Evolutionary conservation across 2,113 vertebrate genomes (phyloP), one percentile per base, ranked within the genome.

Genomic region (Mobula hypostoma): DNA sequence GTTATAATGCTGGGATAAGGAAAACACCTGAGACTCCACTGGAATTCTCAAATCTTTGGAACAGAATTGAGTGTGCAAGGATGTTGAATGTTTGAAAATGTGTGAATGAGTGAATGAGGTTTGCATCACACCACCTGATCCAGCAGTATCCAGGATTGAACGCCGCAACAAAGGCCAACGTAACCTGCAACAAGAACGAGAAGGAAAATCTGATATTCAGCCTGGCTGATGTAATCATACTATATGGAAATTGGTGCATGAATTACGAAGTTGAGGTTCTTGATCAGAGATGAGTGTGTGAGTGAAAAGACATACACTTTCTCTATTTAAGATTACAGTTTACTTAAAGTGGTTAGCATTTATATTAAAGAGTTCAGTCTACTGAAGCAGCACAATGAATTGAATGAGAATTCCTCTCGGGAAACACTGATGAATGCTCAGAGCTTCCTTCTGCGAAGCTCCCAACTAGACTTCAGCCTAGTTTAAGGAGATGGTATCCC

Each of bases 31-130:
- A 98, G 97, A 97, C 97, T 97, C 97, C 97, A 97, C 97, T 98
- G 98, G 98, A 98, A 97, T 97, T 97, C 97, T 98, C 98, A 97
- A 98, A 98, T 97, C 96, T 98, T 97, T 97, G 97, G 96, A 97
- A 96, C 95, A 96, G 98, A 98, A 98, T 97, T 96, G 96, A 97
- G 97, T 98, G 97, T 97, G 98, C 97, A 97, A 97, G 97, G 97
- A 97, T 98, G 97, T 96, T 97, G 98, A 98, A 96, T 98, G 98
- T 97, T 97, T 98, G 98, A 97, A 97, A 97, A 96, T 97, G 98
- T 97, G 97, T 97, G 97, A 96, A 97, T 98, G 97, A 96, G 96
- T 97, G 98, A 97, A 96, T 98, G 97, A 98, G 96, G 97, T 98
- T 97, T 98, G 97, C 97, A 97, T 98, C 98, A 97, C 97, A 98